Evolutionary conservation across 2,888 invertebrate species (phyloP), one percentile per base, ranked within the genome.

Genomic region (Chymomyza fuscimana): DNA sequence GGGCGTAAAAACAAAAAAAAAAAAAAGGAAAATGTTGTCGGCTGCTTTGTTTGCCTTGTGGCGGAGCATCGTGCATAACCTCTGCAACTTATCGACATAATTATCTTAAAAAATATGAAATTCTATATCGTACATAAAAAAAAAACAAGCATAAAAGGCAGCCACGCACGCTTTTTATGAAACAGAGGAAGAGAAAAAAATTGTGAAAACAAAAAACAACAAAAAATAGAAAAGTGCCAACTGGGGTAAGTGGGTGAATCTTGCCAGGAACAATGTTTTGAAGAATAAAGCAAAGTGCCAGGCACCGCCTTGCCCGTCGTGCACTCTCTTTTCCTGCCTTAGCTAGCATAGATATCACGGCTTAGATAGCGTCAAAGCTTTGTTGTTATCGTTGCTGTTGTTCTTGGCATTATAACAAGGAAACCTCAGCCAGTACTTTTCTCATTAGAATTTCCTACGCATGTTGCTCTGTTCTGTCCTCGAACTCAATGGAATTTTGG

Each of bases 61-160:
- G 54, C 54, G 10, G 16, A 54, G 19, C 54, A n/a, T 54, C 19
- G 72, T 79, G 80, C 80, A 76, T 78, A 85, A 64, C 87, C 83
- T 87, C 80, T 80, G 75, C 81, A 84, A 86, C 88, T 84, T 84
- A 88, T 88, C 88, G 84, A 86, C 84, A 79, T 84, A 84, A 88
- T 88, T 86, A 88, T 84, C 86, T 88, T 86, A 83, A 86, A 83
- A 87, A 86, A 87, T 86, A 83, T 83, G 87, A 83, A 83, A 83
- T 82, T 86, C 80, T 87, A 86, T 82, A 80, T 70, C 40, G 65
- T 63, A 29, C 64, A 72, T 72, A 77, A 82, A 73, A 71, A 73
- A 80, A 60, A 52, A 52, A 32, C 59, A 32, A 36, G 36, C 60
- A 60, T 60, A 32, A 60, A 60, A 60, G 60, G 60, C 60, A 60